Base-by-base conservation (phyloP, 2,113 vertebrate species). In the Corythoichthys haematopterus region DNA sequence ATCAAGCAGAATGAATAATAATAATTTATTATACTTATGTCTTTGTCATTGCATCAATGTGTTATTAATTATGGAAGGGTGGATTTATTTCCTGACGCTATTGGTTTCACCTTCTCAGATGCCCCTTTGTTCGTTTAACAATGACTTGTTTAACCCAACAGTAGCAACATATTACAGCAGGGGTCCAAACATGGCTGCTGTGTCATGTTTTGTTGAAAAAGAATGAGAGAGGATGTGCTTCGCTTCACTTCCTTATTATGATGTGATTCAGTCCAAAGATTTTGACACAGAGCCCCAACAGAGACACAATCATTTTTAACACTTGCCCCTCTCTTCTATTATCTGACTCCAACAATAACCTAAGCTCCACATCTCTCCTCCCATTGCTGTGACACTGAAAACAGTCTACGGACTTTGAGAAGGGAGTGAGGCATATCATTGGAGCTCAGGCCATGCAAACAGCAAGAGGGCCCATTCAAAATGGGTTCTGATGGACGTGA, bases 401-500 rank as follows among this genome's bases (percentile, higher is more conserved):
- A 28, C 11, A 58, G 77, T 95, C 94, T 94, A 93, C 93, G 88
- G 89, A 83, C 80, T 82, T 80, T 66, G 16, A 62, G 79, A 83
- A 71, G 80, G 90, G 92, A 92, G 66, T 87, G 90, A 94, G 94
- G 94, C 94, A 85, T 92, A 93, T 89, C 86, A 16, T 91, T 89
- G 89, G 91, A 90, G 93, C 91, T 53, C 63, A 91, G 87, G 89
- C 89, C 85, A 85, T 84, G 87, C 89, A 91, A 81, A 85, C 91
- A 71, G 52, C 83, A 78, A 87, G 88, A 88, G 80, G 83, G 82
- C 87, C 92, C 91, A 92, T 94, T 93, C 92, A 94, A 90, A 65
- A 70, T 20, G 63, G 71, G 67, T 83, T 82, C 4, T 76, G 92
- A 86, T 92, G 92, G 93, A 96, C 94, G 88, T 84, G 78, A 82